Evolutionary conservation across 1,140 invertebrate genomes (phyloP).

Genomic region (Epicauta chinensis): DNA sequence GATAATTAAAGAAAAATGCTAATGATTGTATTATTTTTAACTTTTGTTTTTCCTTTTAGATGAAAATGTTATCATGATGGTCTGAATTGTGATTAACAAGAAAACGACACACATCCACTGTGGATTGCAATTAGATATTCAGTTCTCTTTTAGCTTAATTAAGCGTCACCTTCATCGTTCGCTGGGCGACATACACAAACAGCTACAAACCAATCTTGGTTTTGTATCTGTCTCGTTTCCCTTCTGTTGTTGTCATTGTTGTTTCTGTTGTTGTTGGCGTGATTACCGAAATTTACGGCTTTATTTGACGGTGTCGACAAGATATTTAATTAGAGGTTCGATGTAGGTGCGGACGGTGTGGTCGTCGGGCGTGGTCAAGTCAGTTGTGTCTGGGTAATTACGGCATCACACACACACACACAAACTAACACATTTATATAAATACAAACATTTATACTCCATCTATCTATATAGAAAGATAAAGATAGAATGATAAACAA

Average conservation of each 20-base stretch:
- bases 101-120: slow-evolving; percentile 4
- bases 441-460: no score
- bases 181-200: slow-evolving; percentile 2
- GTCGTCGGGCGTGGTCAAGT: slow-evolving; percentile 26
- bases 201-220: not conserved
- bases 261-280: slow-evolving; percentile 20
- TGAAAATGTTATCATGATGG: slow-evolving; percentile 10
- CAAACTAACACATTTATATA: no score
- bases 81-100: slow-evolving; percentile 11
- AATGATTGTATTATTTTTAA: slow-evolving; percentile 6
- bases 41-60: not conserved
- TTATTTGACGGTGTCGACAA: slow-evolving; percentile 34
- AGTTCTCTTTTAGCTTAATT: slow-evolving; percentile 21
- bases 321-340: slow-evolving; percentile 37
- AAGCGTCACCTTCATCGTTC: slow-evolving; percentile 15
- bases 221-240: slow-evolving; percentile 15
- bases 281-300: slow-evolving; percentile 35
- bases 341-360: slow-evolving; percentile 33
- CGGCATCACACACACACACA: slow-evolving; percentile 23
- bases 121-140: slow-evolving; percentile 25
- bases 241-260: not conserved
- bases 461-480: no score
- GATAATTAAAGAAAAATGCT: slow-evolving; percentile 15
- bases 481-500: no score
- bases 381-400: slow-evolving; percentile 29